phyloP scores from a whole-genome alignment of 2,797 vertebrate species.

The Protosalanx chinensis region DNA sequence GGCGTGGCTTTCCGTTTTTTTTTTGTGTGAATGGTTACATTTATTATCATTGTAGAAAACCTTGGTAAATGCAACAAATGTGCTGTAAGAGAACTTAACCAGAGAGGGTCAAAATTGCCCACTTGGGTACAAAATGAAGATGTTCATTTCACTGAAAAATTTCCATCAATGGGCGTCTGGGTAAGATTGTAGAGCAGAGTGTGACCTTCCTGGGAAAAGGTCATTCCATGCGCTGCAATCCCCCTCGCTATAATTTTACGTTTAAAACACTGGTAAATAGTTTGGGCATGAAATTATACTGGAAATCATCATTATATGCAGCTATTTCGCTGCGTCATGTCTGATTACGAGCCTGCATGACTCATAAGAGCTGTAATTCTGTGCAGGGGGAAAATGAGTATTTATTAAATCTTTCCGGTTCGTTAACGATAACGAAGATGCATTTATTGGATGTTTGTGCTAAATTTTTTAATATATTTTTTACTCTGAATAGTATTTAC shows the following conservation, averaged over 20 bases:
- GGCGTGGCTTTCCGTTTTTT: background rate
- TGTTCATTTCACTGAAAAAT: background rate
- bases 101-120: background rate
- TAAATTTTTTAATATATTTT: background rate
- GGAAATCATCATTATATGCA: conserved; percentile 30
- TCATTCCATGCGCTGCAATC: background rate
- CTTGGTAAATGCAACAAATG: background rate
- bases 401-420: conserved; percentile 3
- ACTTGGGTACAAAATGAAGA: background rate
- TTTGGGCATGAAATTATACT: conserved; percentile 28
- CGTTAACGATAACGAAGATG: background rate
- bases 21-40: background rate
- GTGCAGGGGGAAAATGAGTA: conserved; percentile 6
- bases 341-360: conserved; percentile 35
- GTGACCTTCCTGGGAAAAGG: background rate
- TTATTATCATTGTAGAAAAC: background rate
- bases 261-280: conserved; percentile 30
- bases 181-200: background rate
- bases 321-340: conserved; percentile 33
- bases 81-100: background rate
- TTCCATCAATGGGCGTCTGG: background rate
- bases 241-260: conserved; percentile 13
- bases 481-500: background rate
- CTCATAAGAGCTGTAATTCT: conserved; percentile 5
- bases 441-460: background rate